Evolutionary conservation across 2,113 vertebrate species (phyloP), one percentile per base, ranked within the genome.

Genomic region (Tympanuchus pallidicinctus): DNA sequence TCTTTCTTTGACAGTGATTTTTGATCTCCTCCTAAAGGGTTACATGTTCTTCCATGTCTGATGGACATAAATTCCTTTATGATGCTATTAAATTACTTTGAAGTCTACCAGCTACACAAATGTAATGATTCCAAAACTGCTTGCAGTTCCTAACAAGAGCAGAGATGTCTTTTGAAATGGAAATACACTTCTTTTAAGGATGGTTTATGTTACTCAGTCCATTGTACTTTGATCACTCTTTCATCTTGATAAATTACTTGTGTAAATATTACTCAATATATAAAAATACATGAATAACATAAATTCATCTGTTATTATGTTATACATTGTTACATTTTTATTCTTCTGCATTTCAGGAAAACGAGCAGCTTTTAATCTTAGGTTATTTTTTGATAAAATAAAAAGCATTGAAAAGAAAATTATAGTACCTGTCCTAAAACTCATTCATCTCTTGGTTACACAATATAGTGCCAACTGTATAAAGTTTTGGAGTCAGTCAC

Each of bases 81-180:
- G 54, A 11, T 73, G 45, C 28, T 63, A 92, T 48, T 69, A 48
- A 83, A 57, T 9, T 27, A 42, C 50, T 87, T 89, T 83, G 50
- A 87, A 14, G 14, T 17, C 65, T 77, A 79, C 45, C 28, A 67
- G 32, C 76, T 76, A 56, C 64, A 73, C 40, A 76, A 69, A 38
- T 50, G 13, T 19, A 78, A 59, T 24, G 48, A 77, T 85, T 89
- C 70, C 70, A 83, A 32, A 50, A 42, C 16, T 24, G n/a, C 32
- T 76, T 61, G 36, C 56, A 82, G 52, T 61, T 32, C 30, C 63
- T 63, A 69, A 56, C 34, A 57, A 56, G 50, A 92, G 40, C 50
- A 91, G 71, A 77, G n/a, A n/a, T 84, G 28, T 40, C 24, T 85
- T 94, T 85, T 91, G 56, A 85, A 92, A 91, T 71, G 82, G n/a